Evolutionary conservation across 1,140 invertebrate species (phyloP).

Genomic region (Drosophila navojoa): DNA sequence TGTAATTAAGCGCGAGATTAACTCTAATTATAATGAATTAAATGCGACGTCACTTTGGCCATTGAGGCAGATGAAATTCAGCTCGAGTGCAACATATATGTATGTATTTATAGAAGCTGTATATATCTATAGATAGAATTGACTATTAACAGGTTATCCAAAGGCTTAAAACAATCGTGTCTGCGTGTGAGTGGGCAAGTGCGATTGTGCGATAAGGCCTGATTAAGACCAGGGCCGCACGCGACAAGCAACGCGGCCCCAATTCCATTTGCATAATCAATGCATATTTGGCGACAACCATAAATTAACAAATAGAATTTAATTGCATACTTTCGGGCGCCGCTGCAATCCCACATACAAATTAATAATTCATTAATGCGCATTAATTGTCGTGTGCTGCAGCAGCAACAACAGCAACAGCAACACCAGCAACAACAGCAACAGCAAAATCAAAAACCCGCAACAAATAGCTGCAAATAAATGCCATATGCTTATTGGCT

Average conservation of each 20-base stretch:
- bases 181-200: conserved; percentile 18
- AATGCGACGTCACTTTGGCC: conserved; percentile 50
- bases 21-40: conserved; percentile 80
- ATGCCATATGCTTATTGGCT: conserved; percentile 58
- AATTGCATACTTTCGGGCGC: conserved; percentile 73
- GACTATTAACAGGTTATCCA: conserved; percentile 64
- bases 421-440: conserved; percentile 45
- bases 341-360: conserved; percentile 43
- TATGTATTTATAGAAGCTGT: not conserved
- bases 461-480: conserved; percentile 42
- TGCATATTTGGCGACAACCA: conserved; percentile 73
- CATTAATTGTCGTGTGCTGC: conserved; percentile 66
- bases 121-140: conserved; percentile 38
- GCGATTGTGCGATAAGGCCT: conserved; percentile 46
- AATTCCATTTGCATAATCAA: conserved; percentile 80
- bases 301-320: conserved; percentile 82
- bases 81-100: conserved; percentile 9
- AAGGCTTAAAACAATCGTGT: conserved; percentile 45
- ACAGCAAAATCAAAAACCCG: conserved; percentile 54
- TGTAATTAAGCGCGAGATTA: conserved; percentile 79
- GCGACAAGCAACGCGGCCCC: conserved; percentile 29
- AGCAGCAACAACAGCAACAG: conserved; percentile 16
- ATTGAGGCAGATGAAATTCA: conserved; percentile 41
- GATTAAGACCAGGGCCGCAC: conserved; percentile 36
- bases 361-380: conserved; percentile 81